Conservation (phyloP, 2,797 vertebrate species). For the Numenius phaeopus region DNA sequence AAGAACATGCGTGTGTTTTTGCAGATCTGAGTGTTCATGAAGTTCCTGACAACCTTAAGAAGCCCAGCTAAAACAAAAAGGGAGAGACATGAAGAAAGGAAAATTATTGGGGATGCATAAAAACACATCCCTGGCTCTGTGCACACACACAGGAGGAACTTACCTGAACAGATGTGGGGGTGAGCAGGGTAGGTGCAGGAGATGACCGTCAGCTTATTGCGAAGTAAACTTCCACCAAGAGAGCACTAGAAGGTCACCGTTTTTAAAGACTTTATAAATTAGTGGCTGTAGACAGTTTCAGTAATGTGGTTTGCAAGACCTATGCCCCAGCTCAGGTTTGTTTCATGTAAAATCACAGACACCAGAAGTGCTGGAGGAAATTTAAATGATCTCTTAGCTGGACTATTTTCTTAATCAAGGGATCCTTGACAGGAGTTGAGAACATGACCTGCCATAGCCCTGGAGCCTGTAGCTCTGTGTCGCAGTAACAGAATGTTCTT, state of each 20-base stretch:
- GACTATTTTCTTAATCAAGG: background rate
- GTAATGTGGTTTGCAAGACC: background rate
- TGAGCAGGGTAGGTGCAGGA: background rate
- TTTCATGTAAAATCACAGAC: background rate
- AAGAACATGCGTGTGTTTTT: background rate
- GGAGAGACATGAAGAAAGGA: background rate
- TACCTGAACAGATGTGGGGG: background rate
- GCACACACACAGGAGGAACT: fast-evolving
- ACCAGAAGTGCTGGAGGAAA: background rate
- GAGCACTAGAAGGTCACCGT: background rate
- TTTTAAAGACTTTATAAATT: background rate
- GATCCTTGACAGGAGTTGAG: background rate
- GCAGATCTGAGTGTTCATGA: background rate
- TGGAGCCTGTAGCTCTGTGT: background rate
- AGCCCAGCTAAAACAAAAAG: background rate
- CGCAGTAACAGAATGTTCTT: background rate
- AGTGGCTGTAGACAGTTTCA: background rate
- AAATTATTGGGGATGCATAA: background rate
- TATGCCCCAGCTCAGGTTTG: background rate
- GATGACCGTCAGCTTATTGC: background rate
- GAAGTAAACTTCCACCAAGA: background rate
- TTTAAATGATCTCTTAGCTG: background rate
- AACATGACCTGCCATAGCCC: background rate
- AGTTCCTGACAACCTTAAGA: background rate
- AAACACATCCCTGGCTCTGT: fast-evolving